These are phyloP conservation scores for Petrocephalus schoutedeni DNA, from an alignment of 2,797 vertebrate species.

Conservation along the genomic window DNA sequence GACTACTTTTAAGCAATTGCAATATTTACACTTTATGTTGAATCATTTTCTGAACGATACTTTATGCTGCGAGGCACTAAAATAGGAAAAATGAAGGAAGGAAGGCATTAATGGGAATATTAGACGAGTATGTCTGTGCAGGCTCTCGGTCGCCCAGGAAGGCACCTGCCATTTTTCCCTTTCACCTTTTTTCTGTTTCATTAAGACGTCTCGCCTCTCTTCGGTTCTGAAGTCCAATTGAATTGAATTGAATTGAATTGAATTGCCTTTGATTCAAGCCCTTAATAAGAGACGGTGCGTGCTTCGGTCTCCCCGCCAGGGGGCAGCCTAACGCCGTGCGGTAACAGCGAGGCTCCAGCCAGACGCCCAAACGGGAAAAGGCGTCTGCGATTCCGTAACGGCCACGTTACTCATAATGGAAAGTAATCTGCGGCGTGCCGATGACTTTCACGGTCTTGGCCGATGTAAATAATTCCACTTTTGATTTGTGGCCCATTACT, in stretches of 20 bases:
- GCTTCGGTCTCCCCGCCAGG: neutral
- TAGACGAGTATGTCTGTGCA: neutral
- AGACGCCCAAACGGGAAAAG: neutral
- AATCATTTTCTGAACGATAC: neutral
- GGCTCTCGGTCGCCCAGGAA: no score
- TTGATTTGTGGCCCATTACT: neutral
- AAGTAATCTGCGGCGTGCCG: neutral
- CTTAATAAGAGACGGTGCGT: no score
- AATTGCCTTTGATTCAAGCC: no score
- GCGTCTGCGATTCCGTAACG: neutral
- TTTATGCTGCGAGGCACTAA: neutral
- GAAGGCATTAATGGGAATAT: neutral
- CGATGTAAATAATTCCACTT: neutral
- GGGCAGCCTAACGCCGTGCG: neutral
- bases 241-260: no score
- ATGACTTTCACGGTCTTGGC: neutral
- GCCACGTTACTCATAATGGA: neutral
- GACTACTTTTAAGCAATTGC: neutral
- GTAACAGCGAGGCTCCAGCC: neutral
- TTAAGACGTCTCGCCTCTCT: no score
- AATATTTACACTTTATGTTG: neutral
- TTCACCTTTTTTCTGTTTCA: no score
- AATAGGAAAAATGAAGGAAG: neutral
- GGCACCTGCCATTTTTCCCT: no score
- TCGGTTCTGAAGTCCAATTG: no score